These are phyloP conservation scores for Cebuella pygmaea DNA, from an alignment of 2,797 vertebrate species.

Conservation along the genomic window DNA sequence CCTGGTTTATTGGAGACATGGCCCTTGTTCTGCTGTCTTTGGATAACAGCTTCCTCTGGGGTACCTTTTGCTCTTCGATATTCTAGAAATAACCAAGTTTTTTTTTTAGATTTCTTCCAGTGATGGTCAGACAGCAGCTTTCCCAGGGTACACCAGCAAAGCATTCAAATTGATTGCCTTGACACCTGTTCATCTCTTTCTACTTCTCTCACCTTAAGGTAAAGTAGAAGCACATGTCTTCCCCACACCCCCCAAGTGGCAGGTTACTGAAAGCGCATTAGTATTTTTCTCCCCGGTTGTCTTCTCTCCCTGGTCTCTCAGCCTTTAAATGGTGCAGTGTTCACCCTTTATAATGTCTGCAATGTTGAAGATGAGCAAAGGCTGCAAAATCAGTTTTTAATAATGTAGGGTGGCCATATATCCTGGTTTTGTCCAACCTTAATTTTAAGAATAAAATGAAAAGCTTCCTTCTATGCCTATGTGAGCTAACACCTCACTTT, in stretches of 20 bases:
- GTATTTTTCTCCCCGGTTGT: not conserved
- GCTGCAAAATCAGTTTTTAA: not conserved
- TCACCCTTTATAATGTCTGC: not conserved
- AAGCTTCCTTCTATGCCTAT: not conserved
- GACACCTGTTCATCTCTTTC: not conserved
- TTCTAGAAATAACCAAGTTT: not conserved
- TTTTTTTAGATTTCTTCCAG: not conserved
- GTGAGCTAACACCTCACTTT: not conserved
- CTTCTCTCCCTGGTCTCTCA: not conserved
- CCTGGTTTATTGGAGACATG: not conserved
- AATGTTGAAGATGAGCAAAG: not conserved
- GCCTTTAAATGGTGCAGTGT: not conserved
- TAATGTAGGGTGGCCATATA: not conserved
- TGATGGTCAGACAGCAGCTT: not conserved
- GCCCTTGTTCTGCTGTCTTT: not conserved
- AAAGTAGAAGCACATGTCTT: not conserved
- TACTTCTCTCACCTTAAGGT: not conserved
- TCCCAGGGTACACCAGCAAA: not conserved
- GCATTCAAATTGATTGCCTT: not conserved
- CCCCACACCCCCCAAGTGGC: fast-evolving
- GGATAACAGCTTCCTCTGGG: not conserved
- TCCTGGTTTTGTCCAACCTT: not conserved
- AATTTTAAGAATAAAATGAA: not conserved
- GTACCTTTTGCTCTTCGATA: not conserved
- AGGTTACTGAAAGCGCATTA: not conserved